phyloP scores from a whole-genome alignment of 2,888 invertebrate genomes.

The Eulithis prunata region DNA sequence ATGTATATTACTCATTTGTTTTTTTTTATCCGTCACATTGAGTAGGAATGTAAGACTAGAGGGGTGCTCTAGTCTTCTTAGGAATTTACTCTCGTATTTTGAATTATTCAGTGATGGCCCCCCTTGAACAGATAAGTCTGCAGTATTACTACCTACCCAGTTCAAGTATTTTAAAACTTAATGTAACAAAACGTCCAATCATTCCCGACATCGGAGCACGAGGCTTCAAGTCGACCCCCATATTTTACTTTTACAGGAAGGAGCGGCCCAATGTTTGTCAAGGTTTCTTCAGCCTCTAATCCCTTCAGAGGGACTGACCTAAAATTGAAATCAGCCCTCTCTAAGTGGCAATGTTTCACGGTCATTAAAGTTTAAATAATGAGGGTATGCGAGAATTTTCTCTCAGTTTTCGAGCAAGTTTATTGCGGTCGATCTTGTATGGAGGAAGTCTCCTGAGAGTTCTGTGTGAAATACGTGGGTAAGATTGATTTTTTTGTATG shows the following conservation, averaged over 20 bases:
- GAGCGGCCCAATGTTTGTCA: conserved; percentile 59
- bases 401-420: conserved; percentile 43
- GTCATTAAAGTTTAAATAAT: conserved; percentile 63
- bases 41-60: no score
- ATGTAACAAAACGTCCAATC: conserved; percentile 16
- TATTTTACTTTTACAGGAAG: conserved; percentile 65
- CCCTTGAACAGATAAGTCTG: background rate
- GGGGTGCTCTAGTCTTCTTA: no score
- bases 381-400: conserved; percentile 54
- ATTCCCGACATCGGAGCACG: conserved; percentile 8
- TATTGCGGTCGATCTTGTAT: conserved; percentile 53
- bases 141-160: background rate
- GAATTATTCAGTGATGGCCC: background rate
- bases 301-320: conserved; percentile 60
- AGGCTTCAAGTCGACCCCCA: conserved; percentile 38
- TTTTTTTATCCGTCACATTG: no score
- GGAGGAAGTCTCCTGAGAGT: conserved; percentile 30
- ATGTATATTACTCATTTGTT: no score
- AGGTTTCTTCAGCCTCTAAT: conserved; percentile 60
- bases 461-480: conserved; percentile 32
- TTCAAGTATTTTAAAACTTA: conserved; percentile 8
- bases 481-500: conserved; percentile 36
- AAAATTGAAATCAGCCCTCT: conserved; percentile 65
- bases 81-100: background rate
- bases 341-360: conserved; percentile 60